A percentile compares a stretch with the other conserved stretches of the same genome.
Conservation (phyloP, 2,113 vertebrate genomes). For the Vombatus ursinus region DNA sequence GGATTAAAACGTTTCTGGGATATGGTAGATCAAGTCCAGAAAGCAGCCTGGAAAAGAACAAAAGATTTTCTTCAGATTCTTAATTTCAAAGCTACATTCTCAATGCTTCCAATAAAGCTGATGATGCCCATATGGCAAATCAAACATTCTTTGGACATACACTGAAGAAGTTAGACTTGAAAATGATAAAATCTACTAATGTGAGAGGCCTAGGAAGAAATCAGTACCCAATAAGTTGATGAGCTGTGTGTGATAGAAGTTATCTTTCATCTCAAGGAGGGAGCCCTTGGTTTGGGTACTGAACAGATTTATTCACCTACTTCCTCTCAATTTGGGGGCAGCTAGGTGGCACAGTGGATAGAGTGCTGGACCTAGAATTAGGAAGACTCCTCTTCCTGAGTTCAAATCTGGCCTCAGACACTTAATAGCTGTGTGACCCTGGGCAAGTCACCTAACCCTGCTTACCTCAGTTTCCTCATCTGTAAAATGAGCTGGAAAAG, state of each 20-base stretch:
- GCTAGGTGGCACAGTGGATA: too few relatives aligned
- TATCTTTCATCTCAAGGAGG: neutral
- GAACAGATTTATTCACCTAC: conserved; percentile 21
- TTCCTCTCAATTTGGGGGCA: neutral
- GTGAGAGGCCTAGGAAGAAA: conserved; percentile 15
- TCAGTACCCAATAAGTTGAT: neutral
- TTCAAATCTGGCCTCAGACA: too few relatives aligned
- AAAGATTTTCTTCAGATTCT: neutral
- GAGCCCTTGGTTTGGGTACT: neutral
- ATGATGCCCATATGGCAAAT: neutral
- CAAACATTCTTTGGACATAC: conserved; percentile 11
- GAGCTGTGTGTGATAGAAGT: neutral
- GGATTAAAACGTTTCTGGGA: too few relatives aligned
- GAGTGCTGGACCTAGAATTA: too few relatives aligned
- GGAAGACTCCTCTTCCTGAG: too few relatives aligned
- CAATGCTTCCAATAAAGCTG: conserved; percentile 25
- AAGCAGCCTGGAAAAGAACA: too few relatives aligned
- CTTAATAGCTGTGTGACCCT: too few relatives aligned
- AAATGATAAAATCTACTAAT: conserved; percentile 13
- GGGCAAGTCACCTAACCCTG: too few relatives aligned
- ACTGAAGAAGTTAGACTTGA: neutral
- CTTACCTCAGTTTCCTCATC: too few relatives aligned
- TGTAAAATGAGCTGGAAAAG: too few relatives aligned
- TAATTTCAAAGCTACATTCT: neutral
- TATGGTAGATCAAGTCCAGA: too few relatives aligned